Evolutionary conservation across 2,888 invertebrate genomes (phyloP), one percentile per base, ranked within the genome.

Genomic region (Oasisia sp.): DNA sequence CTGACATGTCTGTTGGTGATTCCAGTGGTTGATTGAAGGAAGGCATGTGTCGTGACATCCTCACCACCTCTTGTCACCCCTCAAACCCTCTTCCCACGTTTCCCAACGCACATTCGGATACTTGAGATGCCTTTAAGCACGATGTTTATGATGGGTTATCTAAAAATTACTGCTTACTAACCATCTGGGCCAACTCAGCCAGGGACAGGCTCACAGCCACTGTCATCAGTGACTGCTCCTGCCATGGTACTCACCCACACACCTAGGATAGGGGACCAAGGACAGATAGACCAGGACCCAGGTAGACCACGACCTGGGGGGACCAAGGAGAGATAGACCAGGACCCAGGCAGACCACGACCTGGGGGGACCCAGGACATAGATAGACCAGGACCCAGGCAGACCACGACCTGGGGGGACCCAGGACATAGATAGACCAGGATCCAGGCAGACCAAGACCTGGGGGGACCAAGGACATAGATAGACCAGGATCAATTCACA

Each of bases 111-210:
- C 74, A 74, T 74, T 27, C 74, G 7, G 74, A 74, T 74, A 74
- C 74, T 74, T 74, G 74, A 74, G 74, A 74, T 74, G 74, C 74
- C 74, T 74, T 74, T 74, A 74, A 74, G 74, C 19, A n/a, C 27
- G 74, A 19, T 74, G 74, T 74, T 74, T 74, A 74, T 74, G 74
- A 74, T 74, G 74, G 74, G 74, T 74, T 74, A 74, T 74, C 74
- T 74, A 74, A 74, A 74, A 74, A 74, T 74, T 19, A 74, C 74
- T 74, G 74, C 74, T 74, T 74, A 74, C 74, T 74, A 74, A 74
- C 74, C 74, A 74, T 19, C 74, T 74, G 74, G 74, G 27, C 19
- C 19, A 27, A 27, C 74, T 74, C 74, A 19, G 19, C 5, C 74
- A 74, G 74, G 74, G 74, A 74, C 19, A 27, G n/a, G 74, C n/a